A percentile compares a stretch with the other conserved stretches of the same genome.
Conservation (phyloP, 2,888 invertebrate species). For the Brachylomia viminalis region DNA sequence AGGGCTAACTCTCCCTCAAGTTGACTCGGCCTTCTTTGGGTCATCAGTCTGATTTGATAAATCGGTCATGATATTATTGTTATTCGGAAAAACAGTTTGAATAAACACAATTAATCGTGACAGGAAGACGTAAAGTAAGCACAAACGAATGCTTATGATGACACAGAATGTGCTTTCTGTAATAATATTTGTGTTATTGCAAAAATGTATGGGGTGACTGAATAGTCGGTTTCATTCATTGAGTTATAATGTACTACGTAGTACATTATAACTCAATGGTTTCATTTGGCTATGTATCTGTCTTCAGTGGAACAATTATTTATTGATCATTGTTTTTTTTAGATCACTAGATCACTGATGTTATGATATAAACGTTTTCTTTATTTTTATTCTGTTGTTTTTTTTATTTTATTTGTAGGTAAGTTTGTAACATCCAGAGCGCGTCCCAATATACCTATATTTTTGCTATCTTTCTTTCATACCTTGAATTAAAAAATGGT, state of each 20-base stretch:
- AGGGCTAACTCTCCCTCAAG: background rate
- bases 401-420: too few relatives aligned
- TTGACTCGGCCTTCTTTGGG: background rate
- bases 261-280: too few relatives aligned
- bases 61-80: background rate
- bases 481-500: too few relatives aligned
- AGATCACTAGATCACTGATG: background rate
- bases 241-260: too few relatives aligned
- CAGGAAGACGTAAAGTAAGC: background rate
- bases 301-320: background rate
- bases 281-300: background rate
- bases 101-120: slow-evolving; percentile 1
- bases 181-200: slow-evolving; percentile 22
- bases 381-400: background rate
- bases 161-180: background rate
- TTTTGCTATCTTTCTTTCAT: background rate
- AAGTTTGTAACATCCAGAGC: background rate
- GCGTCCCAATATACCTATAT: background rate
- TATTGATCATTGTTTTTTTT: background rate
- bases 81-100: background rate
- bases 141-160: background rate
- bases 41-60: background rate
- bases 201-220: slow-evolving; percentile 4
- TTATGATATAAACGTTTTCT: too few relatives aligned
- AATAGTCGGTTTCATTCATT: background rate